Conservation (phyloP, 2,113 vertebrate species). For the Calypte anna region DNA sequence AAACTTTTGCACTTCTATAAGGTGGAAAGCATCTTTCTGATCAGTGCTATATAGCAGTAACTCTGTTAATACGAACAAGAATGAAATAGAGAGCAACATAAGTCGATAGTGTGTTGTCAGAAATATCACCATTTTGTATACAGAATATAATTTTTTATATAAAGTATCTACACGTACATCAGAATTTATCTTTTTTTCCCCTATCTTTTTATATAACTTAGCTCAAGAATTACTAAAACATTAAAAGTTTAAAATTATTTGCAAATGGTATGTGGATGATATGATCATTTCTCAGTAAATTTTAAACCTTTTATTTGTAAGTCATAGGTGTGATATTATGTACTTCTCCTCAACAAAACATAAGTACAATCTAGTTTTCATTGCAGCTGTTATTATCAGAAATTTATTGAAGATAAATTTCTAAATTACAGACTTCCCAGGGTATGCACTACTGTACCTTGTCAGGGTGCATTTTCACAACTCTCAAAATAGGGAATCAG, state of each 20-base stretch:
- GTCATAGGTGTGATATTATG: neutral
- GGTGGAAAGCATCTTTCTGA: neutral
- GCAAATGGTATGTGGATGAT: neutral
- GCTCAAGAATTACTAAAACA: neutral
- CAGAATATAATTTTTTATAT: neutral
- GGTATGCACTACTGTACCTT: neutral
- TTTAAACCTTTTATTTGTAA: neutral
- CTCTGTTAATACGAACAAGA: slow-evolving; percentile 28
- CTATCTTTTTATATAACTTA: neutral
- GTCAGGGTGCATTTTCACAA: neutral
- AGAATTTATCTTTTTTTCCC: neutral
- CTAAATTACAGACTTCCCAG: neutral
- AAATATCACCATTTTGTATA: neutral
- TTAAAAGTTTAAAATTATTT: neutral
- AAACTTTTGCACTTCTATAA: neutral
- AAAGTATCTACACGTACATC: neutral
- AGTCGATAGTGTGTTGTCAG: neutral
- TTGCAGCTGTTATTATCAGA: neutral
- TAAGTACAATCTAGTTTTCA: neutral
- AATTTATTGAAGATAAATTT: neutral
- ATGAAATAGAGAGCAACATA: neutral
- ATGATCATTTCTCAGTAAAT: neutral
- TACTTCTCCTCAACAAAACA: neutral
- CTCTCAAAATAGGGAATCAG: neutral
- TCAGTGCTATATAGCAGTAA: slow-evolving; percentile 1